These are phyloP conservation scores for Petrocephalus sullivani DNA, from an alignment of 2,797 vertebrate species.

Conservation along the genomic window DNA sequence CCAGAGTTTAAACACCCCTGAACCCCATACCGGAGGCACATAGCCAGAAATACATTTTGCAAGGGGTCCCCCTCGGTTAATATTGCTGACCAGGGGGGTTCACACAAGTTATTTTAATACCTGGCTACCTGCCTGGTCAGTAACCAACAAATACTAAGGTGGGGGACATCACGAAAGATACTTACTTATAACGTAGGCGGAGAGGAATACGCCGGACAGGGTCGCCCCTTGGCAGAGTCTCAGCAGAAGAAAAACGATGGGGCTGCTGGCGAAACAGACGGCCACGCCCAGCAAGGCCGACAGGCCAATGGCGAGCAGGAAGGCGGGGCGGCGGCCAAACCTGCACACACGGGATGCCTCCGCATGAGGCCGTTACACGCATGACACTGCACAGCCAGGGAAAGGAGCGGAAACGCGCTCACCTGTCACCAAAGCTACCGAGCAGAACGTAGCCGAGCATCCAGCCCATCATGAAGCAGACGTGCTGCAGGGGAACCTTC, in stretches of 20 bases:
- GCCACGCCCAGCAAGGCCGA: constrained; percentile 62
- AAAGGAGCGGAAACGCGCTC: not conserved
- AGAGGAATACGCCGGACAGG: constrained; percentile 72
- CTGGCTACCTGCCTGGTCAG: not conserved
- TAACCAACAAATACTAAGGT: not conserved
- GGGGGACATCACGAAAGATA: constrained; percentile 12
- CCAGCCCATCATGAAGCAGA: constrained; percentile 77
- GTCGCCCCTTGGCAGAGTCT: constrained; percentile 63
- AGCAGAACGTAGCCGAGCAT: constrained; percentile 68
- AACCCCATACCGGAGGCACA: not conserved
- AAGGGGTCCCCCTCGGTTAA: not conserved
- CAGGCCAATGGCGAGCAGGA: constrained; percentile 65
- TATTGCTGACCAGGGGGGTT: not conserved
- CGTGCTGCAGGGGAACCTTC: constrained; percentile 78
- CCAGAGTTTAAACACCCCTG: not conserved
- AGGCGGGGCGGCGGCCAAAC: constrained; percentile 67
- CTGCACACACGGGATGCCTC: constrained; percentile 47
- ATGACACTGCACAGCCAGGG: not conserved
- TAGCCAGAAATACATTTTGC: not conserved
- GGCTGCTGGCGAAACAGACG: constrained; percentile 62
- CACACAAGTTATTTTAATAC: not conserved
- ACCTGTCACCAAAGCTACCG: constrained; percentile 77
- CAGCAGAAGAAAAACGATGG: constrained; percentile 61
- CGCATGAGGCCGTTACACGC: not conserved
- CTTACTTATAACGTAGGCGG: constrained; percentile 67